Conservation (phyloP, 2,888 invertebrate species). For the Galerucella pusilla region DNA sequence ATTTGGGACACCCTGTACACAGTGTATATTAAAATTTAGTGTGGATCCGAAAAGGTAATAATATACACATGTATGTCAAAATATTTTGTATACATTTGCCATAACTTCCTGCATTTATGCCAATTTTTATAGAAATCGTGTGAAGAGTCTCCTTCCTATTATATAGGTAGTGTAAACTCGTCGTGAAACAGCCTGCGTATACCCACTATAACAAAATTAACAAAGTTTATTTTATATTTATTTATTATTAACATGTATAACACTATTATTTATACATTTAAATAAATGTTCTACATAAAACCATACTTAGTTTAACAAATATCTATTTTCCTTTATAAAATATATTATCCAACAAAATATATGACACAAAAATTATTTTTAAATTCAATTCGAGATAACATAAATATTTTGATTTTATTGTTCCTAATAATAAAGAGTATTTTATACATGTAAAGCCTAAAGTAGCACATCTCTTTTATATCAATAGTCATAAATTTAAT, state of each 20-base stretch:
- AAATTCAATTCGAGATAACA: conserved; percentile 36
- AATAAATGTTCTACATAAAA: conserved; percentile 43
- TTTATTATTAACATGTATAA: conserved; percentile 53
- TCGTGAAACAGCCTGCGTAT: no score
- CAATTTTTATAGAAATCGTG: no score
- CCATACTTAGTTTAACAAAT: conserved; percentile 38
- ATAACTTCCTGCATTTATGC: no score
- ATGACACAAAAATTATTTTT: conserved; percentile 47
- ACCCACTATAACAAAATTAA: no score
- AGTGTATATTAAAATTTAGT: no score
- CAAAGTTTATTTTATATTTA: conserved; percentile 39
- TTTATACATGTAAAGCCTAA: conserved; percentile 54
- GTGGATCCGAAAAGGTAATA: no score
- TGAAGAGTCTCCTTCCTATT: no score
- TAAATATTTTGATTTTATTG: conserved; percentile 37
- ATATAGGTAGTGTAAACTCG: no score
- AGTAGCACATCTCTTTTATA: conserved; percentile 34
- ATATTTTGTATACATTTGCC: no score
- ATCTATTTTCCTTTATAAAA: conserved; percentile 45
- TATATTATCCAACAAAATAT: conserved; percentile 47
- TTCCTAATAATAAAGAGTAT: conserved; percentile 39
- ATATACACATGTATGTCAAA: no score
- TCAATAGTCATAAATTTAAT: conserved; percentile 43
- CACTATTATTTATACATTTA: conserved; percentile 47
- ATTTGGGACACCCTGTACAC: no score